Percentiles rank a stretch among this genome's conserved stretches.
phyloP scores from a whole-genome alignment of 2,888 invertebrate genomes.

The Dorcus parallelipipedus region DNA sequence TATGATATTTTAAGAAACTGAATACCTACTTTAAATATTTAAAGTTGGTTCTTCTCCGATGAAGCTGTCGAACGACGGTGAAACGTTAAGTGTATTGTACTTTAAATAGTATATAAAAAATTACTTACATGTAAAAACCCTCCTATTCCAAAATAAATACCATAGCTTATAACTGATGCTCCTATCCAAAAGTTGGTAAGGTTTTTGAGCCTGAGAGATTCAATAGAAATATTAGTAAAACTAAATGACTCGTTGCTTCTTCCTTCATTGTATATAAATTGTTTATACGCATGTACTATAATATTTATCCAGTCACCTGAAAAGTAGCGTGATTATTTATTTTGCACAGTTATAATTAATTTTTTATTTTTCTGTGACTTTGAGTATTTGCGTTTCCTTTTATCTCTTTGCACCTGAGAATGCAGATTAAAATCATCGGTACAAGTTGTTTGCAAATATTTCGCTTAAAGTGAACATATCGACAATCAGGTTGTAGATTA shows the following conservation, averaged over 20 bases:
- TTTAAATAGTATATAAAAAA: neutral
- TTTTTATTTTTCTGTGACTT: neutral
- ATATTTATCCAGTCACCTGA: slow-evolving; percentile 68
- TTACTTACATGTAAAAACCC: slow-evolving; percentile 66
- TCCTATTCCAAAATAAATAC: slow-evolving; percentile 61
- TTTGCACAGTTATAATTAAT: too few species aligned
- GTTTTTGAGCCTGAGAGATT: slow-evolving; percentile 55
- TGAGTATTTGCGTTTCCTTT: slow-evolving; percentile 16
- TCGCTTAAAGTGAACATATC: too few species aligned
- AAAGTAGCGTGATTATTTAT: slow-evolving; percentile 11
- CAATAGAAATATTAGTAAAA: slow-evolving; percentile 42
- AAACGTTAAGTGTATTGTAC: too few species aligned
- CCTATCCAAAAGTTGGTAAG: slow-evolving; percentile 51
- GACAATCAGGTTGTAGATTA: too few species aligned
- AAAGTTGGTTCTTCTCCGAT: too few species aligned
- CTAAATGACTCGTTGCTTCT: slow-evolving; percentile 35
- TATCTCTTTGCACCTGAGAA: neutral
- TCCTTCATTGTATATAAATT: slow-evolving; percentile 41
- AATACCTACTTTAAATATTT: too few species aligned
- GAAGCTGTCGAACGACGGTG: too few species aligned
- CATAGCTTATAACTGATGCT: slow-evolving; percentile 55
- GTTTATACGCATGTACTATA: slow-evolving; percentile 59
- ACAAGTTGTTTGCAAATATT: neutral
- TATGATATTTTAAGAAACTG: too few species aligned
- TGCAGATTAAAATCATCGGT: too few species aligned